Percentiles rank a stretch among this genome's conserved stretches.
phyloP scores from a whole-genome alignment of 2,888 invertebrate genomes.

The Noctua pronuba region DNA sequence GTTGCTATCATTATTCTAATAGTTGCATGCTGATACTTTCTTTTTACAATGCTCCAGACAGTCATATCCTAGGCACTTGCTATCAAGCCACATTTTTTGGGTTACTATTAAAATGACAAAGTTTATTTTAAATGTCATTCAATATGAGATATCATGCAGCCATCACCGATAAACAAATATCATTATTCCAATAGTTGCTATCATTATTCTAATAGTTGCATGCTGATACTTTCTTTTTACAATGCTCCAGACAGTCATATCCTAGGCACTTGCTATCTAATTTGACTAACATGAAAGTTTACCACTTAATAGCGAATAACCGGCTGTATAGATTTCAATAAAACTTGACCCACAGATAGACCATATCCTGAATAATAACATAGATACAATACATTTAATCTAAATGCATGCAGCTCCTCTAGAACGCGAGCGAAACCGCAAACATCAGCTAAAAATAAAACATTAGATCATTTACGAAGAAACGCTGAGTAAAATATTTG shows the following conservation, averaged over 20 bases:
- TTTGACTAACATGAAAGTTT: background rate
- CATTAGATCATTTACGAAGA: background rate
- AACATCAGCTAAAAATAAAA: background rate
- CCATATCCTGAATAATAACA: background rate
- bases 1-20: too few species aligned
- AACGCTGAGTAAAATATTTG: background rate
- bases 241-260: too few species aligned
- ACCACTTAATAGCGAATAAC: background rate
- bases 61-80: too few species aligned
- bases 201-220: too few species aligned
- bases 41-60: too few species aligned
- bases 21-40: too few species aligned
- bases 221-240: background rate
- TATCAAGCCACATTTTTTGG: background rate
- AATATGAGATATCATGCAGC: slow-evolving; percentile 15
- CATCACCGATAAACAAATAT: background rate
- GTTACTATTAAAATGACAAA: background rate
- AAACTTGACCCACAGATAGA: background rate
- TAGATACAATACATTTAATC: background rate
- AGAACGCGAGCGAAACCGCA: background rate
- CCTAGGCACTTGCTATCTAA: background rate
- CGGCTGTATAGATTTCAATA: background rate
- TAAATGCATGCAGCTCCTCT: background rate
- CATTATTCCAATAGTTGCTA: background rate
- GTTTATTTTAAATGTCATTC: background rate